A percentile compares a stretch with the other conserved stretches of the same genome.
phyloP scores from a whole-genome alignment of 2,888 invertebrate genomes.

The Lasius fuliginosus region DNA sequence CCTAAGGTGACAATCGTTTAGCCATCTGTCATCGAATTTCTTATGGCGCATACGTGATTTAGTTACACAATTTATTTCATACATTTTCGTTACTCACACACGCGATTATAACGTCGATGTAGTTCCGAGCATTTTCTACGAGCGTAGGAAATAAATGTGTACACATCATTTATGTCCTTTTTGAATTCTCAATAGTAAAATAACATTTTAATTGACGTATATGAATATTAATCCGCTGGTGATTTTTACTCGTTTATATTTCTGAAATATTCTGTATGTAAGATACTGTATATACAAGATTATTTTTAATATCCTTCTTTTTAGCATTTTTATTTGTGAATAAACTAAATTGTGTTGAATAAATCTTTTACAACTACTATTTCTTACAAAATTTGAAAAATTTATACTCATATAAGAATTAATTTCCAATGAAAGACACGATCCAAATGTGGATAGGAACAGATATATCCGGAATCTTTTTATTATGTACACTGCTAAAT shows the following conservation, averaged over 20 bases:
- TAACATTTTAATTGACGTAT: too few species aligned
- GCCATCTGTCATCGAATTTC: background rate
- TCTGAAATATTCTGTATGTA: too few species aligned
- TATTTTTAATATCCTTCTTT: background rate
- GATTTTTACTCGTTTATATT: too few species aligned
- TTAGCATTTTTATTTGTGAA: background rate
- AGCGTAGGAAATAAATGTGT: too few species aligned
- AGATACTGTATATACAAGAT: too few species aligned
- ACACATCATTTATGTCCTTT: too few species aligned
- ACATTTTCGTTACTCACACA: background rate
- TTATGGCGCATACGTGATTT: background rate
- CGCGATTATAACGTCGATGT: background rate
- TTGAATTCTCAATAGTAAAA: too few species aligned
- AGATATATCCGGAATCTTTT: conserved; percentile 19
- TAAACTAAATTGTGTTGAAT: background rate
- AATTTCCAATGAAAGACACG: background rate
- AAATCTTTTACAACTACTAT: background rate
- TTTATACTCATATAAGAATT: background rate
- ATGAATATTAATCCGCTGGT: too few species aligned
- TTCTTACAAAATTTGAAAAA: background rate
- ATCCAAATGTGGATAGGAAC: background rate
- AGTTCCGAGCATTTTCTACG: background rate
- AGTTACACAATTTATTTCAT: background rate
- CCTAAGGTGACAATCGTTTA: background rate
- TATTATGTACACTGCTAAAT: conserved; percentile 33